Conservation (phyloP, 2,113 vertebrate genomes). For the Corythoichthys haematopterus region DNA sequence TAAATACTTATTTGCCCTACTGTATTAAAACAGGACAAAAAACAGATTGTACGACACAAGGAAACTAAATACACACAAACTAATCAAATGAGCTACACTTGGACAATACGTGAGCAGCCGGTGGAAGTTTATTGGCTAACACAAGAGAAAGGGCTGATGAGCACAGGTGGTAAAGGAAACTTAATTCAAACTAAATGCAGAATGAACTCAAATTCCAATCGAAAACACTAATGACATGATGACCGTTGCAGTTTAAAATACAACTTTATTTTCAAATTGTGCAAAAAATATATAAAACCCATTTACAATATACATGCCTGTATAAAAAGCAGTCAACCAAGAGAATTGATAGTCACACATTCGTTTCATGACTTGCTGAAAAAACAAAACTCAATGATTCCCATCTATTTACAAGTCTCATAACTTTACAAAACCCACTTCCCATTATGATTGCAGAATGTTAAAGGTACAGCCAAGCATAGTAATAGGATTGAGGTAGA, state of each 20-base stretch:
- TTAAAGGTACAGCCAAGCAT: constrained; percentile 39
- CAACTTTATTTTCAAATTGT: constrained; percentile 67
- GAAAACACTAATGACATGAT: background rate
- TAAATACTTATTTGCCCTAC: too few species aligned
- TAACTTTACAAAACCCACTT: constrained; percentile 60
- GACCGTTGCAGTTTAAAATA: constrained; percentile 21
- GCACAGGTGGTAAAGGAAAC: too few species aligned
- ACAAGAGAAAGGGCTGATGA: too few species aligned
- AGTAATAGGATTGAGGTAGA: constrained; percentile 74
- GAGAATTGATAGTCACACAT: constrained; percentile 39
- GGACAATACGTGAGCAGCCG: too few species aligned
- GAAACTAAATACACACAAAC: too few species aligned
- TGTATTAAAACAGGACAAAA: too few species aligned
- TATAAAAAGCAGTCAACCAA: constrained; percentile 48
- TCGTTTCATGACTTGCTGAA: constrained; percentile 42
- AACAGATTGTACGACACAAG: too few species aligned
- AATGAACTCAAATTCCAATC: background rate
- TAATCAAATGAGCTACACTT: too few species aligned
- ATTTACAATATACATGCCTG: constrained; percentile 28
- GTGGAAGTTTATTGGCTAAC: too few species aligned
- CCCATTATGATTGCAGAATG: constrained; percentile 30
- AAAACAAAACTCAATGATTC: constrained; percentile 38
- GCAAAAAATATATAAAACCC: constrained; percentile 60
- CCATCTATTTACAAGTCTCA: constrained; percentile 65
- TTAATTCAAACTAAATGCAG: too few species aligned